Percentiles rank a stretch among this genome's conserved stretches.
phyloP scores from a whole-genome alignment of 2,797 vertebrate genomes.

The Cirrhinus mrigala region DNA sequence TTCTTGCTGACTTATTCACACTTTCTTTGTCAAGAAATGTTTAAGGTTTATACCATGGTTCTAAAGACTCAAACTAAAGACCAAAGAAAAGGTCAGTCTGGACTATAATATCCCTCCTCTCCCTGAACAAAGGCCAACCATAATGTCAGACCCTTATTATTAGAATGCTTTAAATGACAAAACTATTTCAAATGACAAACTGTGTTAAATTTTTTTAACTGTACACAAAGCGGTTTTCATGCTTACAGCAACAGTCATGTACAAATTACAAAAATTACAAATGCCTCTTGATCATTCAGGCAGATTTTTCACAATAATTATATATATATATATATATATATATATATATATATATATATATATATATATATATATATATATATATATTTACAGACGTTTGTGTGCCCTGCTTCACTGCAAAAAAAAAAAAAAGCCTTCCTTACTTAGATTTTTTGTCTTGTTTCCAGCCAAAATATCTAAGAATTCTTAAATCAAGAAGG shows the following conservation, averaged over 20 bases:
- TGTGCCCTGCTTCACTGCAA: background rate
- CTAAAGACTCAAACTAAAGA: slow-evolving; percentile 7
- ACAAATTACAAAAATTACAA: background rate
- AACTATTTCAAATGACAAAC: slow-evolving; percentile 23
- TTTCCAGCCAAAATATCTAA: too few relatives aligned
- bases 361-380: too few relatives aligned
- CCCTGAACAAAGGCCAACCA: background rate
- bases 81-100: slow-evolving; percentile 6
- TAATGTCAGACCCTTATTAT: slow-evolving; percentile 34
- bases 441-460: too few relatives aligned
- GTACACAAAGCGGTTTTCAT: background rate
- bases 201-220: background rate
- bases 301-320: background rate
- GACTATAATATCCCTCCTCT: slow-evolving; percentile 31
- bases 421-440: too few relatives aligned
- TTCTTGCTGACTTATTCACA: slow-evolving; percentile 90
- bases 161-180: slow-evolving; percentile 28
- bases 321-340: too few relatives aligned
- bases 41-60: background rate
- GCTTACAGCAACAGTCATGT: background rate
- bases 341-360: too few relatives aligned
- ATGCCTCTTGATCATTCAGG: background rate
- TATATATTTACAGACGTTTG: too few relatives aligned
- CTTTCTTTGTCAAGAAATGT: background rate
- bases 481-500: too few relatives aligned